Base-by-base conservation (phyloP, 2,113 vertebrate species). In the Podarcis cretensis region DNA sequence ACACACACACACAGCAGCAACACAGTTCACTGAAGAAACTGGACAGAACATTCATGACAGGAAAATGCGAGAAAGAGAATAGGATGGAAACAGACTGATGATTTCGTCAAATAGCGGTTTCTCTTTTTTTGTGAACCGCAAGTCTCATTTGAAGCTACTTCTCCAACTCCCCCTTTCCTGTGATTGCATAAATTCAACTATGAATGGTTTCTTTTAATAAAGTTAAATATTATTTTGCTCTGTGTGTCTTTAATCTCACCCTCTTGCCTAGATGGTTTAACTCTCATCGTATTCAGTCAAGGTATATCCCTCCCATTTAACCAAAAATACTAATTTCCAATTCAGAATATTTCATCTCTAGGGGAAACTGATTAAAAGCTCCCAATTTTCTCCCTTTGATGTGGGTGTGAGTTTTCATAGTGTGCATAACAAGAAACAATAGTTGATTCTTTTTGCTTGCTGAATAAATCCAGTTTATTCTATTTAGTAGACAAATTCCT, bases 401-500 rank as follows among this genome's bases (percentile, higher is more conserved):
- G 83, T 57, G 89, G 68, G 14, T 87, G 20, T 86, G 8, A 85
- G 35, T 76, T 94, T 91, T 76, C 7, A 81, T 77, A 87, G 3
- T 21, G 89, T 20, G n/a, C 0, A 6, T 54, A 90, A 9, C 37
- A 78, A 90, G 90, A 83, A 89, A 88, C 27, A 40, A 89, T 59
- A 43, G 90, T 6, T 79, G 78, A 37, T 85, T 93, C 89, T 83
- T 87, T 94, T 35, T 89, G 1, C 6, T 63, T 91, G 25, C 14
- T 21, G n/a, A 81, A 86, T 73, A 86, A 71, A 81, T 30, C 71
- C 79, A 84, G 89, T 87, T 79, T 88, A 23, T 88, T 71, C 87
- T 85, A 83, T 89, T 87, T 77, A 92, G 68, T 83, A 86, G 66
- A 12, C 21, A 94, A 91, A 92, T 54, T 93, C 75, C 83, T 89